A percentile compares a stretch with the other conserved stretches of the same genome.
phyloP scores from a whole-genome alignment of 2,797 vertebrate genomes.

The Percopsis omiscomaycus region DNA sequence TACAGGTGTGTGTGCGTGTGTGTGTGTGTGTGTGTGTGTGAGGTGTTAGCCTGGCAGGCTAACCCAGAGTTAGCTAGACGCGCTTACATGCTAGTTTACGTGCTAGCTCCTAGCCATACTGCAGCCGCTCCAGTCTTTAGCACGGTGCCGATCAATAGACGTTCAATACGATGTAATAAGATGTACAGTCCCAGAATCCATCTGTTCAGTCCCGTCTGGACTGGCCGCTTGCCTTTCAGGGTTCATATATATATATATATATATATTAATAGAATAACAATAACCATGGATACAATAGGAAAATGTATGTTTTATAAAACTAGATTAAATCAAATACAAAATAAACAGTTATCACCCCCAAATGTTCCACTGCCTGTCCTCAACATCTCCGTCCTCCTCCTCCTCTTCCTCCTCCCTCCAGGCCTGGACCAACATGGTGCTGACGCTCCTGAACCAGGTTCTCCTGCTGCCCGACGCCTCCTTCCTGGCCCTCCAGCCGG shows the following conservation, averaged over 20 bases:
- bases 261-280: no score
- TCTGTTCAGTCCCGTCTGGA: no score
- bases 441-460: slow-evolving; percentile 94
- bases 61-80: neutral
- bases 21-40: neutral
- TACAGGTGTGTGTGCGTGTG: slow-evolving; percentile 72
- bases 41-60: neutral
- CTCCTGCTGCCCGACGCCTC: slow-evolving; percentile 88
- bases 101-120: no score
- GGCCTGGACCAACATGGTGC: slow-evolving; percentile 98
- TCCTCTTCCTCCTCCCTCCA: slow-evolving; percentile 43
- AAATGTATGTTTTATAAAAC: neutral
- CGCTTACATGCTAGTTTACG: no score
- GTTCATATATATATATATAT: no score
- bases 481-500: slow-evolving; percentile 91
- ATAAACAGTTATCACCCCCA: neutral
- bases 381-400: neutral
- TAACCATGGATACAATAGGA: no score
- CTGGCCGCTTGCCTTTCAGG: no score
- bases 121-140: no score
- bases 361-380: neutral
- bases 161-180: no score
- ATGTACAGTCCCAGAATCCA: no score
- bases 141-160: no score
- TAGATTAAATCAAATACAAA: neutral